These are phyloP conservation scores for Uloborus diversus DNA, from an alignment of 1,140 invertebrate species.

Conservation along the genomic window DNA sequence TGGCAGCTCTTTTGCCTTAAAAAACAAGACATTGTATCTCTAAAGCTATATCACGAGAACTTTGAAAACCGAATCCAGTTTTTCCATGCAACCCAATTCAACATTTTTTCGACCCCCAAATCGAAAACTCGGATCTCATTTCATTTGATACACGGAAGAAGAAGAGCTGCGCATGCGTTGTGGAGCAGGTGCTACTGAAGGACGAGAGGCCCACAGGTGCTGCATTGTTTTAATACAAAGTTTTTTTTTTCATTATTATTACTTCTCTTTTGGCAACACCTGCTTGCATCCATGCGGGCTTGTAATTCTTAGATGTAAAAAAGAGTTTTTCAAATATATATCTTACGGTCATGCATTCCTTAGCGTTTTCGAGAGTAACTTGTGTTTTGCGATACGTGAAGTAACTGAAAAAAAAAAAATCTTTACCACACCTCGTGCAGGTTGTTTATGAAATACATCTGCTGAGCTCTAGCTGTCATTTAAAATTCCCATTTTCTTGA, in stretches of 20 bases:
- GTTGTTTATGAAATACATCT: no score
- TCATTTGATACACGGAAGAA: conserved; percentile 25
- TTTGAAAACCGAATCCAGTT: neutral
- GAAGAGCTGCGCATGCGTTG: conserved; percentile 22
- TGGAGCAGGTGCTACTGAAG: conserved; percentile 34
- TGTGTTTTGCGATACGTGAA: no score
- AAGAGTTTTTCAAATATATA: neutral
- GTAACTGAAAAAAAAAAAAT: no score
- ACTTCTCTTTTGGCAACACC: conserved; percentile 2
- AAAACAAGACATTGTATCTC: no score
- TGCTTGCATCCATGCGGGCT: conserved; percentile 22
- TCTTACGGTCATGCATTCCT: no score
- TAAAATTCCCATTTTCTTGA: no score
- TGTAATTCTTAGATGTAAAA: neutral
- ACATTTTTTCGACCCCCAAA: neutral
- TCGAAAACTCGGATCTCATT: neutral
- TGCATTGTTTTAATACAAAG: conserved; percentile 38
- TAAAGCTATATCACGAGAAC: neutral
- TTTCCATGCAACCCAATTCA: conserved; percentile 10
- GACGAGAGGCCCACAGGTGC: conserved; percentile 40
- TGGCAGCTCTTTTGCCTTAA: no score
- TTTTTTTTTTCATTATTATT: neutral
- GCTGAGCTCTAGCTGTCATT: no score
- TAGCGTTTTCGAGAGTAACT: no score
- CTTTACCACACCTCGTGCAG: no score